phyloP scores from a whole-genome alignment of 2,888 invertebrate species.

The Lasius platythorax region DNA sequence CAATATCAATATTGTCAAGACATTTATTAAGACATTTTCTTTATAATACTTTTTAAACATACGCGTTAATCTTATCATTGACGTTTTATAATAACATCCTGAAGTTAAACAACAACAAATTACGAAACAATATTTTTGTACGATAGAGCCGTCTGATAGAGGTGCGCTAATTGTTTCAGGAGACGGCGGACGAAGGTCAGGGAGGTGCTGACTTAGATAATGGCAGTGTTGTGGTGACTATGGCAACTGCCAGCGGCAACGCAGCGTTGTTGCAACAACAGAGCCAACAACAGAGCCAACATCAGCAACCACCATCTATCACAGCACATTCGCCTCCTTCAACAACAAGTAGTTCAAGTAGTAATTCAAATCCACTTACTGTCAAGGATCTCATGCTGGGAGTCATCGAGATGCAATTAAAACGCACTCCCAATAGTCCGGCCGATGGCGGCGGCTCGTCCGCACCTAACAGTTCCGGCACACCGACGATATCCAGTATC shows the following conservation, averaged over 20 bases:
- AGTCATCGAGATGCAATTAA: conserved; percentile 93
- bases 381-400: conserved; percentile 94
- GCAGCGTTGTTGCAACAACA: conserved; percentile 85
- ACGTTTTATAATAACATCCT: not conserved
- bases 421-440: conserved; percentile 88
- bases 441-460: conserved; percentile 78
- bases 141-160: conserved; percentile 85
- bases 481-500: conserved; percentile 89
- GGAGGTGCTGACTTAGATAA: conserved; percentile 85
- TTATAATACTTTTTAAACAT: not conserved
- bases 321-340: conserved; percentile 81
- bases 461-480: conserved; percentile 84
- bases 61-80: not conserved
- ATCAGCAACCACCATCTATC: conserved; percentile 80
- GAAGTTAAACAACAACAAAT: conserved; percentile 5
- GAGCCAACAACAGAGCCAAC: conserved; percentile 75
- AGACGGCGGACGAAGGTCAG: conserved; percentile 95
- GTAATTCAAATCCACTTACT: conserved; percentile 89
- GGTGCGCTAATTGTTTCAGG: conserved; percentile 86
- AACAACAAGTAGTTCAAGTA: conserved; percentile 85
- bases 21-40: not conserved
- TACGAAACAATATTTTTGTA: conserved; percentile 66
- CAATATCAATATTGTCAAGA: not conserved
- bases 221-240: conserved; percentile 78
- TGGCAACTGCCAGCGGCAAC: conserved; percentile 77